Evolutionary conservation across 2,113 vertebrate genomes (phyloP).

Genomic region (Myiopsitta monachus): DNA sequence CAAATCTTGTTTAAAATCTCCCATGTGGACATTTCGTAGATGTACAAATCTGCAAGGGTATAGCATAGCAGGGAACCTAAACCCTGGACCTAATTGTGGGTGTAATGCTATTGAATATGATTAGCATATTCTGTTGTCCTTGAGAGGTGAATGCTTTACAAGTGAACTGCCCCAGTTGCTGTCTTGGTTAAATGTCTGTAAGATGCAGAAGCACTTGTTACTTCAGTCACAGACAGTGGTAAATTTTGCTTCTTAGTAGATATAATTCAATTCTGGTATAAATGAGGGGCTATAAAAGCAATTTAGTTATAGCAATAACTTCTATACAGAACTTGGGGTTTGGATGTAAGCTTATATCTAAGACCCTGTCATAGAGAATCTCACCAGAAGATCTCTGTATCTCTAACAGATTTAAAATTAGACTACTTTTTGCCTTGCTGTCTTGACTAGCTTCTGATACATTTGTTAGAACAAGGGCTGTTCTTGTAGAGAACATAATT

Average conservation of each 20-base stretch:
- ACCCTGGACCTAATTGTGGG: neutral
- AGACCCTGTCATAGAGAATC: neutral
- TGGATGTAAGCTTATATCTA: neutral
- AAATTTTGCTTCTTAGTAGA: neutral
- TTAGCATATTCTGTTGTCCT: neutral
- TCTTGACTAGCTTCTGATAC: neutral
- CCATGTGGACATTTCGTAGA: neutral
- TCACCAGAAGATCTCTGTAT: neutral
- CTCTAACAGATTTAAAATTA: slow-evolving; percentile 21
- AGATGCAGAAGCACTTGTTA: neutral
- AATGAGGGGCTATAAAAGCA: neutral
- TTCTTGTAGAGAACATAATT: neutral
- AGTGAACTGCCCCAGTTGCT: neutral
- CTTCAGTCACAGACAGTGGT: neutral
- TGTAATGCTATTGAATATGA: neutral
- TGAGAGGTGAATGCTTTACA: neutral
- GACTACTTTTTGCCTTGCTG: neutral
- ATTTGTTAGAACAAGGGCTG: neutral
- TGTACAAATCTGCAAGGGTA: neutral
- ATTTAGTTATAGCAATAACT: neutral
- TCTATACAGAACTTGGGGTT: neutral
- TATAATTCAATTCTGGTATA: neutral
- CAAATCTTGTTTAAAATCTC: neutral
- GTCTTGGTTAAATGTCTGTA: neutral
- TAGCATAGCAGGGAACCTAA: neutral